phyloP scores from a whole-genome alignment of 2,888 invertebrate genomes.

The Polyommatus icarus region DNA sequence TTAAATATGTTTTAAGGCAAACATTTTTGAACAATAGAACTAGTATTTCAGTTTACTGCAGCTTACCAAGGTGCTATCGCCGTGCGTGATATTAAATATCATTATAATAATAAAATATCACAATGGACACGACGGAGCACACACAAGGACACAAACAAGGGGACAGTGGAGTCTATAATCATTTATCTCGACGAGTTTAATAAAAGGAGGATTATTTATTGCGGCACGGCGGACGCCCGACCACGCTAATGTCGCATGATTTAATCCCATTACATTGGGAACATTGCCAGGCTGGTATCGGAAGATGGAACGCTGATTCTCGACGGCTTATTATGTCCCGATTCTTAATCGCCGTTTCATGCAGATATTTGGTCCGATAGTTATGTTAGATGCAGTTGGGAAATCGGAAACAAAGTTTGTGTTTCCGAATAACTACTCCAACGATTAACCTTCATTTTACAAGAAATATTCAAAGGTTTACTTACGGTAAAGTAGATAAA shows the following conservation, averaged over 20 bases:
- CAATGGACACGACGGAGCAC: constrained; percentile 41
- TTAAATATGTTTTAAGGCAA: not conserved
- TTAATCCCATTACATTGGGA: constrained; percentile 77
- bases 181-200: constrained; percentile 79
- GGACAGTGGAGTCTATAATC: constrained; percentile 74
- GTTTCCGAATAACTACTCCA: too few relatives aligned
- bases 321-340: constrained; percentile 22
- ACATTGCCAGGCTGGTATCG: constrained; percentile 59
- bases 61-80: not conserved
- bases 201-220: constrained; percentile 80
- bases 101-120: constrained; percentile 38
- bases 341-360: constrained; percentile 10
- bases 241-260: constrained; percentile 74
- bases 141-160: constrained; percentile 57
- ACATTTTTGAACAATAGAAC: not conserved
- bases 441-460: too few relatives aligned
- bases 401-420: too few relatives aligned
- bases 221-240: constrained; percentile 56
- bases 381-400: not conserved
- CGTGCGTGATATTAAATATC: constrained; percentile 18
- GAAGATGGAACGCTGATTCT: constrained; percentile 36
- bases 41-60: not conserved
- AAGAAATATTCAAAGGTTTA: too few relatives aligned
- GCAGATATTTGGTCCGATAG: not conserved
- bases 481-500: too few relatives aligned